Evolutionary conservation across 2,113 vertebrate genomes (phyloP).

Genomic region (Halcyon malimbica): DNA sequence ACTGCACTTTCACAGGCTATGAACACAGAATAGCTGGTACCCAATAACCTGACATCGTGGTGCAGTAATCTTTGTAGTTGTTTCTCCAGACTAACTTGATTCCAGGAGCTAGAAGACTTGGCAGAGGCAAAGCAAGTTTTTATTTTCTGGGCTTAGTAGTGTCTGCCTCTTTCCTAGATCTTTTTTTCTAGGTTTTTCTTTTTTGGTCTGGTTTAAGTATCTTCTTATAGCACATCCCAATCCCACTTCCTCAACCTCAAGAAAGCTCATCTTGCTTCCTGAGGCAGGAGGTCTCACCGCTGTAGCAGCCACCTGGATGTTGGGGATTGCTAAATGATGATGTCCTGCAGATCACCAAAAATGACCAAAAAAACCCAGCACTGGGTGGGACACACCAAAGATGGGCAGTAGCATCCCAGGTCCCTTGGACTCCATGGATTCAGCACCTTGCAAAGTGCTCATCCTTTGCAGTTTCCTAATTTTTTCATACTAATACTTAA

Average conservation of each 20-base stretch:
- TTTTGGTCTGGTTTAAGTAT: not conserved
- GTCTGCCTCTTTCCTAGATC: not conserved
- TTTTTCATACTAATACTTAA: not conserved
- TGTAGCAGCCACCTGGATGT: not conserved
- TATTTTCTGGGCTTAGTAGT: not conserved
- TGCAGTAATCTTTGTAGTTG: not conserved
- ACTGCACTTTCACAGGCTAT: not conserved
- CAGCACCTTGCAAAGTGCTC: not conserved
- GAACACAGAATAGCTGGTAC: not conserved
- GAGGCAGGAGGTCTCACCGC: not conserved
- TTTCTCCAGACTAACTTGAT: not conserved
- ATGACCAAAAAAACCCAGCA: not conserved
- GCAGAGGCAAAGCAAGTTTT: not conserved
- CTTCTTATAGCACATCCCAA: not conserved
- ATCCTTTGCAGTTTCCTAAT: not conserved
- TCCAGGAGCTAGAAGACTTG: not conserved
- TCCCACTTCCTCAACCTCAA: not conserved
- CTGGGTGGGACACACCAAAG: accelerated
- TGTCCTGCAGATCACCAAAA: not conserved
- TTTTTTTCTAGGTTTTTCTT: accelerated
- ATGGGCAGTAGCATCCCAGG: not conserved
- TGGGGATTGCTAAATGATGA: not conserved
- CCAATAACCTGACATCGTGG: not conserved
- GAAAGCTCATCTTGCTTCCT: not conserved
- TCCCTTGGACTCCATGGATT: not conserved